Base-by-base conservation (phyloP, 2,888 invertebrate species). In the Eristalis tenax region DNA sequence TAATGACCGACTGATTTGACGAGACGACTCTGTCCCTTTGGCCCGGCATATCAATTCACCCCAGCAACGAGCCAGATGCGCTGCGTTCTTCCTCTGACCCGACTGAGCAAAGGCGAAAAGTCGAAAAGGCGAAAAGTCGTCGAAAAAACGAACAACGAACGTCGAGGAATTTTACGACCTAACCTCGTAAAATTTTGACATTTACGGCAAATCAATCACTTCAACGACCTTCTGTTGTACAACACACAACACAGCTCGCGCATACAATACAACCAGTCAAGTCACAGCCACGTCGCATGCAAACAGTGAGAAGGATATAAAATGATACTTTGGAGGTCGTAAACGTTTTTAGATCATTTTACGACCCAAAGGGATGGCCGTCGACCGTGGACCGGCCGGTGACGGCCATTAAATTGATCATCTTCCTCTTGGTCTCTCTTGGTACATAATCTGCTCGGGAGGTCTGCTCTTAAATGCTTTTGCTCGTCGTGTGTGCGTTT, bases 201-300 rank as follows among this genome's bases (percentile, higher is more conserved):
- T 87, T 87, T 83, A 79, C 83, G 79, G 87, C 83, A 35, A 87
- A 87, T 87, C 87, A 87, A 87, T 87, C 87, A 87, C 79, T 75
- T 68, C 38, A 76, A 83, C 35, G 71, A 87, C 87, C 87, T 87
- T 87, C 87, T 87, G 87, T 87, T 87, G 68, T 69, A 70, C 70
- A 83, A 83, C 78, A 79, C 35, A 81, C 59, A 38, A 43, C 65
- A 81, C 59, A 38, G 61, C 65, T 40, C 65, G 56, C 59, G 50
- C 40, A 61, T 50, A 68, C 56, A 63, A 68, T n/a, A 64, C 26
- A 63, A 64, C 68, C 59, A 74, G 74, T 32, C 32, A 56, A 40
- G 15, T 4, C 57, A 13, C 26, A 22, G 18, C 32, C 35, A 63
- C 65, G 56, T 23, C 11, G 63, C 64, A 84, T 74, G 68, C 15